Percentiles rank a stretch among this genome's conserved stretches.
Conservation (phyloP, 2,113 vertebrate species). For the Halichoerus grypus region DNA sequence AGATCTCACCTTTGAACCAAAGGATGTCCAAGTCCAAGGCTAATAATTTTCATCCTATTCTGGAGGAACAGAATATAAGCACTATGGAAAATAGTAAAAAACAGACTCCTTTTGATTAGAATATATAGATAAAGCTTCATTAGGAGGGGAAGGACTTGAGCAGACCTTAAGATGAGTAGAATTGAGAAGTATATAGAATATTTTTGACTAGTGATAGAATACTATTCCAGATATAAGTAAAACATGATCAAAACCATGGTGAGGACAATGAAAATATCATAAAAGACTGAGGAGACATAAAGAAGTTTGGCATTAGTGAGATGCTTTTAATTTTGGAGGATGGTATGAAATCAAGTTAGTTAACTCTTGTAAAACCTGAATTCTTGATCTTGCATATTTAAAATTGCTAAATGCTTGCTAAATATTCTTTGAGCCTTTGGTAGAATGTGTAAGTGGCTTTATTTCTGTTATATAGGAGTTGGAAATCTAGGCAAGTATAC, state of each 20-base stretch:
- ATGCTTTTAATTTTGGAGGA: not conserved
- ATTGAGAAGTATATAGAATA: not conserved
- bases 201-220: not conserved
- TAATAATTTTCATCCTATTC: not conserved
- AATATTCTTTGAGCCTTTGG: not conserved
- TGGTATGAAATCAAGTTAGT: not conserved
- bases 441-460: not conserved
- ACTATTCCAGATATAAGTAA: not conserved
- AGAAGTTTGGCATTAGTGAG: not conserved
- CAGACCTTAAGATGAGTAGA: not conserved
- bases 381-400: not conserved
- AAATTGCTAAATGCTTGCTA: not conserved
- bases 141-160: not conserved
- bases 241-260: not conserved
- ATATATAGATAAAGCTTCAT: not conserved
- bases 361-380: not conserved
- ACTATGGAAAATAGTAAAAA: not conserved
- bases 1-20: slow-evolving; percentile 4
- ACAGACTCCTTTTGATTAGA: not conserved
- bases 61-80: not conserved
- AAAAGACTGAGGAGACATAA: not conserved
- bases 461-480: not conserved
- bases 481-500: not conserved
- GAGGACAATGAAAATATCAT: not conserved
- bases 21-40: not conserved